A percentile compares a stretch with the other conserved stretches of the same genome.
phyloP scores from a whole-genome alignment of 2,797 vertebrate species.

The Acanthis flammea region DNA sequence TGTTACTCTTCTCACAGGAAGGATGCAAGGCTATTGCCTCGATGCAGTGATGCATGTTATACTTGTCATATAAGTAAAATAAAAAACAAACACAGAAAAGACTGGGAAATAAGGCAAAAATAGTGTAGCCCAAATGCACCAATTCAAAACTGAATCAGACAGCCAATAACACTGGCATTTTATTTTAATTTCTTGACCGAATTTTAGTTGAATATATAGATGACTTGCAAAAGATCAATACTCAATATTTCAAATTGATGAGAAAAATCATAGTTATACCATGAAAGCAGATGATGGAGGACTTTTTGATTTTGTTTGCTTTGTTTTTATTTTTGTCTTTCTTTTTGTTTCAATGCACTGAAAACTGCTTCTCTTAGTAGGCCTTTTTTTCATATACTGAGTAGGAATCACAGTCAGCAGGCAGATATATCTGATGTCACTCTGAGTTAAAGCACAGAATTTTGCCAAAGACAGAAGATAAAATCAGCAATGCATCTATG shows the following conservation, averaged over 20 bases:
- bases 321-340: background rate
- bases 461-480: background rate
- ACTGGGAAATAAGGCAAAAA: background rate
- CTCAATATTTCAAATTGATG: background rate
- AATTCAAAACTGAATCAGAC: background rate
- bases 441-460: background rate
- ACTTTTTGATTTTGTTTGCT: background rate
- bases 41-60: rapidly evolving
- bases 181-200: background rate
- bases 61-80: background rate
- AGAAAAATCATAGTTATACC: background rate
- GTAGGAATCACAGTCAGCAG: background rate
- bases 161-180: background rate
- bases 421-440: background rate
- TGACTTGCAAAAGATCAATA: background rate
- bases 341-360: background rate
- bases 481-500: background rate
- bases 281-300: background rate
- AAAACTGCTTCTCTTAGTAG: background rate
- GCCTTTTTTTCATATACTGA: background rate
- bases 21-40: background rate
- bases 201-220: background rate
- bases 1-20: background rate
- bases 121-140: background rate
- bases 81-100: background rate